These are phyloP conservation scores for Anoplopoma fimbria DNA, from an alignment of 2,113 vertebrate genomes.

Conservation along the genomic window DNA sequence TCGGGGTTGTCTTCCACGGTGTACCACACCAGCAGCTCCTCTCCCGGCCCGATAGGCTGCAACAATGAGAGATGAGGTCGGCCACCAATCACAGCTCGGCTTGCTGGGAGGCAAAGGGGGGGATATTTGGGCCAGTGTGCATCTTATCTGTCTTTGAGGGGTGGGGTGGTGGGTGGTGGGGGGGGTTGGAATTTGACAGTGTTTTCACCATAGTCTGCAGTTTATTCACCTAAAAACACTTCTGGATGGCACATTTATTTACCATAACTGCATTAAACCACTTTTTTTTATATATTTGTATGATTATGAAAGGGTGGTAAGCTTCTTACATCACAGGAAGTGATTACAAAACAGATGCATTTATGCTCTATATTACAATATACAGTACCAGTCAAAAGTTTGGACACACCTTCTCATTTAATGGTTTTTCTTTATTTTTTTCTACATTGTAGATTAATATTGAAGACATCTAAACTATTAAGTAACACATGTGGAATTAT, in stretches of 20 bases:
- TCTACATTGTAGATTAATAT: too few species aligned
- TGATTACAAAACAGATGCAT: not conserved
- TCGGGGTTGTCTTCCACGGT: constrained; percentile 96
- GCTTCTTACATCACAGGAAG: not conserved
- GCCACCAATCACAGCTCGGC: constrained; percentile 85
- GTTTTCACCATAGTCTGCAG: constrained; percentile 38
- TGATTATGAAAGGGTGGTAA: not conserved
- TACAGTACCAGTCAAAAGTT: too few species aligned
- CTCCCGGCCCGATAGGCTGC: constrained; percentile 93
- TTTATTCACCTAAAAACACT: not conserved
- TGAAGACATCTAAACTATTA: too few species aligned
- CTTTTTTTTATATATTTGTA: not conserved
- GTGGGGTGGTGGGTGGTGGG: too few species aligned
- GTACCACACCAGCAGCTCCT: constrained; percentile 97
- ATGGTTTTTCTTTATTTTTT: too few species aligned
- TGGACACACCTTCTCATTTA: too few species aligned
- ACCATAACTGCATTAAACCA: not conserved
- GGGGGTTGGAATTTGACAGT: constrained; percentile 31
- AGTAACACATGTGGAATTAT: too few species aligned
- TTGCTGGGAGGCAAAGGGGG: constrained; percentile 81
- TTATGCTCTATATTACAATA: not conserved
- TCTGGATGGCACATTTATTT: not conserved
- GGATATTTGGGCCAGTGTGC: constrained; percentile 75
- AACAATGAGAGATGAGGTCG: constrained; percentile 81
- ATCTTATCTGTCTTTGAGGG: constrained; percentile 60